phyloP scores from a whole-genome alignment of 2,888 invertebrate species.

The Apantesis nais region DNA sequence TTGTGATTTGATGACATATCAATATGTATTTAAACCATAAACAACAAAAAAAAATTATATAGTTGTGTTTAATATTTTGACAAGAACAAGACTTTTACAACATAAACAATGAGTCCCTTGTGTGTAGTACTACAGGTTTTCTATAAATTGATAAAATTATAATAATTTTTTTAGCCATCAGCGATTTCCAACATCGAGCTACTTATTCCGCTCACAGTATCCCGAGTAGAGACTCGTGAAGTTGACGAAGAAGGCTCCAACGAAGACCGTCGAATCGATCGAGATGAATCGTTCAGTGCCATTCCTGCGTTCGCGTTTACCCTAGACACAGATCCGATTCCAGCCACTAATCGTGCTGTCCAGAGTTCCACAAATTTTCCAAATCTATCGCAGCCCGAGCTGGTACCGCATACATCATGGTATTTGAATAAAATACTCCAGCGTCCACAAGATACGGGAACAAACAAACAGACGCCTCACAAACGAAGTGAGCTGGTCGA shows the following conservation, averaged over 20 bases:
- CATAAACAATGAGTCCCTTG: neutral
- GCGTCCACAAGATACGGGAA: neutral
- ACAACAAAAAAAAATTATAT: neutral
- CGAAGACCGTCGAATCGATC: neutral
- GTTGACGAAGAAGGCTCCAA: neutral
- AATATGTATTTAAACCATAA: neutral
- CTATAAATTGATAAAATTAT: no score
- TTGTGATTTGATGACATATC: neutral
- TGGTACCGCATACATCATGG: conserved; percentile 2
- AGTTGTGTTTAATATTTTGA: neutral
- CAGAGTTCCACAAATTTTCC: neutral
- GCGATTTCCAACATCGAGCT: conserved; percentile 12
- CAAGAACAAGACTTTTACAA: neutral
- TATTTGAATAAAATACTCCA: neutral
- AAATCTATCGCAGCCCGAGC: neutral
- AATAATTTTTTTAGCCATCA: neutral
- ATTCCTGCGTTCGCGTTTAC: conserved; percentile 13
- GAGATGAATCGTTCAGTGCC: conserved; percentile 8
- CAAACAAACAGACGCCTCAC: neutral
- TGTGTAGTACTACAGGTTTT: neutral
- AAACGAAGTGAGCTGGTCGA: neutral
- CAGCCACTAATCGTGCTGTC: neutral
- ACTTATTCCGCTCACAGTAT: neutral
- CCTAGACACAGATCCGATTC: neutral
- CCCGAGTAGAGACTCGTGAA: neutral